These are phyloP conservation scores for Falcaria lacertinaria DNA, from an alignment of 2,888 invertebrate genomes.

Conservation along the genomic window DNA sequence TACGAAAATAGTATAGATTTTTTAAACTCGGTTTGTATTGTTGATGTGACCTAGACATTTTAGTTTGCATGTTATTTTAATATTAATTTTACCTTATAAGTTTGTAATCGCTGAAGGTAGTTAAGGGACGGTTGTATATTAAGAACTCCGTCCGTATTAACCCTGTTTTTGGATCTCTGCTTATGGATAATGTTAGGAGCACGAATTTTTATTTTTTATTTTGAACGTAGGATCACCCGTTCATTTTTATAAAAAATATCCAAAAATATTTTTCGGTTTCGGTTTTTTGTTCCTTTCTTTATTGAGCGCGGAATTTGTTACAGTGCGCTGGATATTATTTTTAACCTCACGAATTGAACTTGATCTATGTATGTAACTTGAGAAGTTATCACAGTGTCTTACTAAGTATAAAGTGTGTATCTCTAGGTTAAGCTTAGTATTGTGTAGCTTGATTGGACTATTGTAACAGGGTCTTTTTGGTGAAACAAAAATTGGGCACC, in stretches of 20 bases:
- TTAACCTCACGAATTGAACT: no score
- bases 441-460: constrained; percentile 36
- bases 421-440: constrained; percentile 34
- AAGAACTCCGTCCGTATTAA: constrained; percentile 22
- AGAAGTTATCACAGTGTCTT: no score
- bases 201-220: constrained; percentile 24
- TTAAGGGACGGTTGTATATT: constrained; percentile 19
- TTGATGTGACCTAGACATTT: constrained; percentile 26
- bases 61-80: constrained; percentile 22
- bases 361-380: neutral
- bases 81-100: constrained; percentile 13
- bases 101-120: constrained; percentile 29
- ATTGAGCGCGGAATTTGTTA: no score
- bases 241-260: no score
- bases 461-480: constrained; percentile 67
- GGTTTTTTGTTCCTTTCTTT: no score
- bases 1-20: constrained; percentile 21
- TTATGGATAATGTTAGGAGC: constrained; percentile 33
- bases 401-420: constrained; percentile 34
- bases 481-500: constrained; percentile 54
- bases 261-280: no score
- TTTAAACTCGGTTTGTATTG: constrained; percentile 21
- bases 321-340: no score
- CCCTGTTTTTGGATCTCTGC: constrained; percentile 44
- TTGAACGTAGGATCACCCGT: constrained; percentile 3